These are phyloP conservation scores for Tortricodes alternella DNA, from an alignment of 2,888 invertebrate genomes.

Conservation along the genomic window DNA sequence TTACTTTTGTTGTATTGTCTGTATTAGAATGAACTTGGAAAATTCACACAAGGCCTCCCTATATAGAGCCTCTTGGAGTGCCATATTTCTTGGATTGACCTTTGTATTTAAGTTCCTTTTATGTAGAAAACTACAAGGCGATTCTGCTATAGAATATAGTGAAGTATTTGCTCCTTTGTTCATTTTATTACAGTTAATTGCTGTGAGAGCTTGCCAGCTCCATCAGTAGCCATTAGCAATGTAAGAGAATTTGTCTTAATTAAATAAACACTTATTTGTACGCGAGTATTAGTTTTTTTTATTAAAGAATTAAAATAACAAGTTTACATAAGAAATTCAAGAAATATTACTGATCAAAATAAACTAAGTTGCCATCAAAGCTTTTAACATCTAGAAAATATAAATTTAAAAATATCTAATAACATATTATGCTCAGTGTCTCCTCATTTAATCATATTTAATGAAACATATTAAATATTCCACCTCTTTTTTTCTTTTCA, in stretches of 20 bases:
- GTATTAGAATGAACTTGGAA: conserved; percentile 94
- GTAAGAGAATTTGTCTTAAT: conserved; percentile 2
- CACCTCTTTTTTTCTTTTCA: conserved; percentile 62
- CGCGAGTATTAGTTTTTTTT: not conserved
- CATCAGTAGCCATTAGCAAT: conserved; percentile 78
- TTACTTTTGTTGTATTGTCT: conserved; percentile 97
- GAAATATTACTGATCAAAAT: not conserved
- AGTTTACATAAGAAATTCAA: not conserved
- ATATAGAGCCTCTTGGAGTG: conserved; percentile 91
- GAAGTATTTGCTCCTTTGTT: conserved; percentile 97
- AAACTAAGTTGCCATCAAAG: not conserved
- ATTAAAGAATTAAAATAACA: not conserved
- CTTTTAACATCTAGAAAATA: not conserved
- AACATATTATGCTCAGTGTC: not conserved
- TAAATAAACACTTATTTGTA: conserved; percentile 26
- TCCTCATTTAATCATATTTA: conserved; percentile 36
- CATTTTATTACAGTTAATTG: conserved; percentile 93
- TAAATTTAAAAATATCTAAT: not conserved
- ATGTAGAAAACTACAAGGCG: conserved; percentile 93
- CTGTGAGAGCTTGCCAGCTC: conserved; percentile 95
- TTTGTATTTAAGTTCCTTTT: conserved; percentile 96
- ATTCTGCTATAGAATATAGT: conserved; percentile 92
- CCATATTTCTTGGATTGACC: conserved; percentile 90
- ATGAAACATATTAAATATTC: conserved; percentile 69
- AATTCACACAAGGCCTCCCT: conserved; percentile 90